A percentile compares a stretch with the other conserved stretches of the same genome.
Conservation (phyloP, 2,113 vertebrate genomes). For the Clupea harengus region DNA sequence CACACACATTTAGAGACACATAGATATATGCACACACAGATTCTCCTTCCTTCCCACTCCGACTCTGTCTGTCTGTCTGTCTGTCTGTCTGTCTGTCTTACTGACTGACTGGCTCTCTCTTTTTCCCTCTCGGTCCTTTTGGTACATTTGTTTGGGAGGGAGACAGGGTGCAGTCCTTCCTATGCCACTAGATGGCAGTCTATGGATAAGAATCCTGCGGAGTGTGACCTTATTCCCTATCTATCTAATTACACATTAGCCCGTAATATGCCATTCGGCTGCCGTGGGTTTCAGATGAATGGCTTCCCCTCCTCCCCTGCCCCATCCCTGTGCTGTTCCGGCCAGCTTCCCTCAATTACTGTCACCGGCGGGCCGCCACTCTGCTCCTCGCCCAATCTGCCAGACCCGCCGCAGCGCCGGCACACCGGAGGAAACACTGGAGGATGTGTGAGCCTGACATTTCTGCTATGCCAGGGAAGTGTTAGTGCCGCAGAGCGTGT, state of each 20-base stretch:
- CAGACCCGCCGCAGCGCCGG: conserved; percentile 9
- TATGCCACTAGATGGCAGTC: conserved; percentile 67
- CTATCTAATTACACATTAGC: conserved; percentile 78
- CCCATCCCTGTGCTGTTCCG: conserved; percentile 65
- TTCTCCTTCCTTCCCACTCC: background rate
- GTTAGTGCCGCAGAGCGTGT: conserved; percentile 17
- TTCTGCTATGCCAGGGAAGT: conserved; percentile 19
- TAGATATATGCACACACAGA: background rate
- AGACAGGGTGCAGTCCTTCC: background rate
- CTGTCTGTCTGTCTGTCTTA: background rate
- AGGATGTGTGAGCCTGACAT: conserved; percentile 15
- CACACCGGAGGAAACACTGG: conserved; percentile 13
- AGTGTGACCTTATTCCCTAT: conserved; percentile 70
- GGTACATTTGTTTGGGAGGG: background rate
- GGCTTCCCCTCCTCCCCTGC: conserved; percentile 55
- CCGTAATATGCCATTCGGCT: conserved; percentile 75
- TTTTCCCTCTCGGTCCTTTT: background rate
- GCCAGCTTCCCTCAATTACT: conserved; percentile 77
- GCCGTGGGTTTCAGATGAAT: conserved; percentile 73
- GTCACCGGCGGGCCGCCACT: conserved; percentile 66
- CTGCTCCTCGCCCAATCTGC: conserved; percentile 29
- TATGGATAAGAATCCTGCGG: conserved; percentile 52
- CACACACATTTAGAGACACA: conserved; percentile 16
- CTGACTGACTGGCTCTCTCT: too few relatives aligned
- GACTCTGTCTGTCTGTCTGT: background rate